Evolutionary conservation across 2,113 vertebrate genomes (phyloP), one percentile per base, ranked within the genome.

Genomic region (Aramus guarauna): DNA sequence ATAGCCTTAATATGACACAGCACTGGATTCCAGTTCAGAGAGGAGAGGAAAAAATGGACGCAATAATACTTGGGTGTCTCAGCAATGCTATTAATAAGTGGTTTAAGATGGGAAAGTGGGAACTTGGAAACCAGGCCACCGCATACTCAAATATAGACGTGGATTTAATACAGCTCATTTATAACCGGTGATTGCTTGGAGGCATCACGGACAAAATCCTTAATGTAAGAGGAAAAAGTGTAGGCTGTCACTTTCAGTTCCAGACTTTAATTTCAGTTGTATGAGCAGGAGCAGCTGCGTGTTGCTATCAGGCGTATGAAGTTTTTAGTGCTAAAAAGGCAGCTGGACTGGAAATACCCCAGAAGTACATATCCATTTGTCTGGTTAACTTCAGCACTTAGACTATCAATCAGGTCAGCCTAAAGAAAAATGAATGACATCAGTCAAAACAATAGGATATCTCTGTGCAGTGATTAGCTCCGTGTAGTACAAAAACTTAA

Each of bases 401-500:
- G 91, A 72, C 96, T 71, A 97, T 98, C 95, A 90, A 92, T 97
- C 97, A 96, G 97, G 88, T 74, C 97, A 76, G 93, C 79, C 92
- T 74, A 81, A 92, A 91, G 94, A 96, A 96, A 97, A 97, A 92
- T 98, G 97, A 98, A 96, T 97, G 98, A 97, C 97, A 98, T 98
- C 97, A 97, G 97, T 98, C 97, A 98, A 98, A 98, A 96, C 97
- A 98, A 95, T 88, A 73, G 95, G 97, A 97, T 97, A 96, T 96
- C 98, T 97, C 94, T 84, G 79, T 53, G 93, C 94, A 96, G 97
- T 97, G 96, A 98, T 98, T 97, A 97, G 97, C 92, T 85, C 96
- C 27, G 1, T 91, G 94, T 96, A 96, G 96, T 66, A 97, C 96
- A 97, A 97, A 98, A 98, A 94, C 97, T 97, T 97, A 98, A 98